Conservation (phyloP, 2,888 invertebrate species). For the Tridacna crocea region DNA sequence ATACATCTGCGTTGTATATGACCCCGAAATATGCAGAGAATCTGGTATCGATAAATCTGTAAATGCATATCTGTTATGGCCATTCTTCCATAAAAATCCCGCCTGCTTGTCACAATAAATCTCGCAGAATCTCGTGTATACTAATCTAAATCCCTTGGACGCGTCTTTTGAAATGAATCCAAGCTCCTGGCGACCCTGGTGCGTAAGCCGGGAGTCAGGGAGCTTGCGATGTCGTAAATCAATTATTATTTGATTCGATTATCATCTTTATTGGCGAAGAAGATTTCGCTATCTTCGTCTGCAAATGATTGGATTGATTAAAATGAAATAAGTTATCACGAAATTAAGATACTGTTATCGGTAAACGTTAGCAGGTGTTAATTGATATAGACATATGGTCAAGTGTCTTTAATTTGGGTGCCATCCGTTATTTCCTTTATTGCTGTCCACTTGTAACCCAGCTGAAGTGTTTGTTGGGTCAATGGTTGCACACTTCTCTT, state of each 20-base stretch:
- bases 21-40: conserved; percentile 2
- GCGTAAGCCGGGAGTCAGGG: neutral
- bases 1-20: neutral
- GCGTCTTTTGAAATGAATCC: conserved; percentile 21
- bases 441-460: conserved; percentile 2
- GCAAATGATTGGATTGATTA: conserved; percentile 26
- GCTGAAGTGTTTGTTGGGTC: neutral
- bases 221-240: conserved; percentile 39
- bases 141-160: conserved; percentile 22
- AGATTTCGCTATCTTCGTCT: conserved; percentile 10
- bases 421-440: neutral
- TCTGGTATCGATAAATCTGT: conserved; percentile 18
- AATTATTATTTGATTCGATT: conserved; percentile 46
- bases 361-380: conserved; percentile 33
- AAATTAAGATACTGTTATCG: conserved; percentile 34
- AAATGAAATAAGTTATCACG: conserved; percentile 33
- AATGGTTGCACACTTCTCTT: too few relatives aligned
- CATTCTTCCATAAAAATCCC: conserved; percentile 25
- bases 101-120: conserved; percentile 21
- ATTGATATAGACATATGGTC: conserved; percentile 39
- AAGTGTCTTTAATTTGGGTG: neutral
- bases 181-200: neutral
- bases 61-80: conserved; percentile 24
- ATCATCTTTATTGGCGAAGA: conserved; percentile 18
- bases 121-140: conserved; percentile 23